Evolutionary conservation across 2,888 invertebrate genomes (phyloP), one percentile per base, ranked within the genome.

Genomic region (Acleris sparsana): DNA sequence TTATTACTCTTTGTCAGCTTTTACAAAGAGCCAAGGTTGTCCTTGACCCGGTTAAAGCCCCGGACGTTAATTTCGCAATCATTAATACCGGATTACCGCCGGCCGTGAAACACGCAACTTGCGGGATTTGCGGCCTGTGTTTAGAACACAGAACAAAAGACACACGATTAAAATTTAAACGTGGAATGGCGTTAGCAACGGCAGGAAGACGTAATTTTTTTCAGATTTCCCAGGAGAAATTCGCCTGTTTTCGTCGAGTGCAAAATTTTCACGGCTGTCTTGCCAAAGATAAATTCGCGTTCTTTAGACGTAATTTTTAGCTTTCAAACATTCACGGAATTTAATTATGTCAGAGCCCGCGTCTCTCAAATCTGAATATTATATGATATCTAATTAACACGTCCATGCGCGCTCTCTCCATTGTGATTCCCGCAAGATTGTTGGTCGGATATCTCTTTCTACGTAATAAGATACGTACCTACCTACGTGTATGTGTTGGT

Each of bases 21-120:
- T 25, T 25, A 25, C 6, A 29, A 9, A 29, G 29, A 7, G 9
- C 29, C 29, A 29, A 29, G 7, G 29, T 29, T 29, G 64, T 16
- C 64, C 64, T 60, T 60, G 64, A 60, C 59, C 64, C 18, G 29
- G 29, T 51, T 48, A 18, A 58, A 43, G 22, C 53, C 48, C 63
- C 48, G 22, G 17, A 48, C 46, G 58, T 57, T 58, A 39, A 48
- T 59, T 33, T 39, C 33, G 44, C 33, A 5, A 33, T 33, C 9
- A 53, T 17, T 33, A 53, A 53, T 53, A 33, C 53, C 18, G 25
- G n/a, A 20, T 43, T 51, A 25, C 51, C 13, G 58, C 29, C 5
- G 49, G 33, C 51, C 59, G 22, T 59, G 59, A 59, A 51, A 39
- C 51, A 55, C 55, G 43, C 55, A 43, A 43, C n/a, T 22, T 20